phyloP scores from a whole-genome alignment of 2,888 invertebrate genomes.

The Aleiodes leptofemur region DNA sequence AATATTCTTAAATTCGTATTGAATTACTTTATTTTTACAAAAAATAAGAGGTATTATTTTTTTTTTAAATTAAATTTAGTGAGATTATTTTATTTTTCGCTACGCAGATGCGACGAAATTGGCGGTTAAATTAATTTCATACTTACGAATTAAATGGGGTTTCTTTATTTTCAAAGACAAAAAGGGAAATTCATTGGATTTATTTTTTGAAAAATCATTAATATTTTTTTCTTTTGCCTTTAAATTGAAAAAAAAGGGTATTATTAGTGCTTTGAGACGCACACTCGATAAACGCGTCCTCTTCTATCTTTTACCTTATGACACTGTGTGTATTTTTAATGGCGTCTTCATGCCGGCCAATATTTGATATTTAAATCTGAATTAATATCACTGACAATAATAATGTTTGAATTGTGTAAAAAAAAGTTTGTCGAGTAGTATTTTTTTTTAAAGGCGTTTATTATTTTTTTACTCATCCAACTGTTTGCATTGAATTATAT shows the following conservation, averaged over 20 bases:
- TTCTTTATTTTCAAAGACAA: neutral
- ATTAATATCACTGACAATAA: constrained; percentile 18
- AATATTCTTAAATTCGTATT: no score
- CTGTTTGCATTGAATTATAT: neutral
- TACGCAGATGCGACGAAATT: neutral
- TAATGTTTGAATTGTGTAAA: constrained; percentile 2
- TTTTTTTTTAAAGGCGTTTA: constrained; percentile 8
- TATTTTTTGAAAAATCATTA: constrained; percentile 38
- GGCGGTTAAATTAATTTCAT: neutral
- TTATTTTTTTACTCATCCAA: neutral
- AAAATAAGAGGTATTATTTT: neutral
- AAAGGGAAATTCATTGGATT: neutral
- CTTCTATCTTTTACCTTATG: constrained; percentile 29
- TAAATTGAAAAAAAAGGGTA: constrained; percentile 12
- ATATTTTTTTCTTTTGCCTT: constrained; percentile 25
- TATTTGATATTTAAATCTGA: neutral
- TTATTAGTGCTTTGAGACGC: constrained; percentile 42
- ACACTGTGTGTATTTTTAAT: constrained; percentile 38
- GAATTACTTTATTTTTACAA: neutral
- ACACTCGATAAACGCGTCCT: constrained; percentile 44
- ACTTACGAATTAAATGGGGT: constrained; percentile 15
- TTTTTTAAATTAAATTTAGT: neutral
- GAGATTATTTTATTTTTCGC: no score
- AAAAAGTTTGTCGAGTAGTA: neutral
- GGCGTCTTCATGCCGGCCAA: constrained; percentile 44